Conservation (phyloP, 2,888 invertebrate species). For the Aspidiotus rigidus region DNA sequence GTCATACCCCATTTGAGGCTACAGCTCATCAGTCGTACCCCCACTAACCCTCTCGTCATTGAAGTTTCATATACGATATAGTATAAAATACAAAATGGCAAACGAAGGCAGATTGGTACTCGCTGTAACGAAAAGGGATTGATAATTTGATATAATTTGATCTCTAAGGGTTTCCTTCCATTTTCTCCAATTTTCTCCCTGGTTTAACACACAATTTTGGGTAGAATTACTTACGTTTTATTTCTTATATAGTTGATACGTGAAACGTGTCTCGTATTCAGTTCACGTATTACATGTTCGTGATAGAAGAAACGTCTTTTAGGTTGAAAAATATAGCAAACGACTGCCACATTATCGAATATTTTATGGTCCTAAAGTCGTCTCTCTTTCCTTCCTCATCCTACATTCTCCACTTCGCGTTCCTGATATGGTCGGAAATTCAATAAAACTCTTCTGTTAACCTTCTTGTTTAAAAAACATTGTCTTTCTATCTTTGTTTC, state of each 20-base stretch:
- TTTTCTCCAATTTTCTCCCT: slow-evolving; percentile 33
- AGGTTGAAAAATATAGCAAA: slow-evolving; percentile 32
- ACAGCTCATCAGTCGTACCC: slow-evolving; percentile 28
- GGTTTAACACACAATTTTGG: slow-evolving; percentile 35
- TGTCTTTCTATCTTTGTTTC: too few species aligned
- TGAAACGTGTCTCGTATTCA: slow-evolving; percentile 28
- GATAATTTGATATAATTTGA: slow-evolving; percentile 34
- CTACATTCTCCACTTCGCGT: neutral
- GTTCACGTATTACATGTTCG: slow-evolving; percentile 30
- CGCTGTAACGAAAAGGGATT: slow-evolving; percentile 32
- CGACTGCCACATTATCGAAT: slow-evolving; percentile 31
- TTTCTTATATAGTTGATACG: slow-evolving; percentile 32
- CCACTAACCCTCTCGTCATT: slow-evolving; percentile 13
- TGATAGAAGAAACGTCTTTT: slow-evolving; percentile 32
- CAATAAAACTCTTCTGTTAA: slow-evolving; percentile 7
- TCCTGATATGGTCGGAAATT: slow-evolving; percentile 8
- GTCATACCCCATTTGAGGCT: slow-evolving; percentile 33
- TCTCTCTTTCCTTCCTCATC: slow-evolving; percentile 8
- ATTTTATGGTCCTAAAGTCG: slow-evolving; percentile 29
- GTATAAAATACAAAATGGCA: slow-evolving; percentile 30
- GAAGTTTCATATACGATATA: slow-evolving; percentile 19
- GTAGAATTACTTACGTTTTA: slow-evolving; percentile 34
- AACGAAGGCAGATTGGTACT: slow-evolving; percentile 27
- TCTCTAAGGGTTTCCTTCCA: slow-evolving; percentile 30
- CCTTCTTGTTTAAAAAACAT: slow-evolving; percentile 4